Base-by-base conservation (phyloP, 2,888 invertebrate species). In the Notodonta dromedarius region DNA sequence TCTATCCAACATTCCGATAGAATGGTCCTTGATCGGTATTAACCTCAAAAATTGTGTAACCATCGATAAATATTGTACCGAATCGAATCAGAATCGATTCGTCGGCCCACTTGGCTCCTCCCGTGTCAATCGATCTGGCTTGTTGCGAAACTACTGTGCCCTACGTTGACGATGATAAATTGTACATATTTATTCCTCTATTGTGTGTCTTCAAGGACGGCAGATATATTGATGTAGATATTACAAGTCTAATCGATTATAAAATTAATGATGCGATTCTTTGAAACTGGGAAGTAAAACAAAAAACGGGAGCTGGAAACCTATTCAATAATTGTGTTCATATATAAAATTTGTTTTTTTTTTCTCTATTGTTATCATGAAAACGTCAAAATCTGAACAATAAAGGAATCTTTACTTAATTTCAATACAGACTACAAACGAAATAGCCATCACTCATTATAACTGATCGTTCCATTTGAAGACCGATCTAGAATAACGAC, bases 11-110 rank as follows among this genome's bases (percentile, higher is more conserved):
- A 35, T 35, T 35, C 35, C 35, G 74, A 74, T 24, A 56, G 44
- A 56, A 75, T 71, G 70, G 84, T 87, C 91, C 91, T 91, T 92
- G 90, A 90, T 87, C 86, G 82, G 76, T 70, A 87, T 89, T 88
- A 89, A 86, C 85, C 85, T 79, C 71, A 70, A 74, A 77, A 66
- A 80, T 89, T 89, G 85, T 81, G 86, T 84, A 89, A 88, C 72
- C 35, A 59, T 58, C 59, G 63, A 79, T 82, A 82, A 85, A 86
- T 86, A 83, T 84, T 85, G 85, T 84, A 78, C 83, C 82, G 85
- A 84, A 86, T 86, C 83, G 81, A 86, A 87, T 87, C 75, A 71
- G 77, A 79, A 88, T 83, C 83, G 84, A 82, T 79, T 82, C 78
- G 85, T 82, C 77, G 85, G 78, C 80, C 85, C 79, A 85, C 80